Conservation (phyloP, 2,888 invertebrate genomes). For the Cheilosia soror region DNA sequence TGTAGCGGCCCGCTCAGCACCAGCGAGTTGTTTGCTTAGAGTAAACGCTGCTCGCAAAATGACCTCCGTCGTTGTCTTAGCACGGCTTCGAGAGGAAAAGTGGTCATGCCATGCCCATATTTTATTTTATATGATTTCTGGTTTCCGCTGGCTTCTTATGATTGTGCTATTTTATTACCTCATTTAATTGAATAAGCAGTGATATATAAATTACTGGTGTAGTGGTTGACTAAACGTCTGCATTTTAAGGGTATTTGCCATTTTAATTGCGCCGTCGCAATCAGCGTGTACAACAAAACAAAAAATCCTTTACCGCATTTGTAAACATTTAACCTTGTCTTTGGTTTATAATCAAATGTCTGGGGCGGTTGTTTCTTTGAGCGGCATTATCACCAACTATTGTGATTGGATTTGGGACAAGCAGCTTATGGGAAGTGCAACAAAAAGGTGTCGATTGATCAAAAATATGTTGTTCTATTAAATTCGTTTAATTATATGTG, state of each 20-base stretch:
- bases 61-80: constrained; percentile 61
- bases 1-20: constrained; percentile 18
- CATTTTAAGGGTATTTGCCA: constrained; percentile 54
- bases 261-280: constrained; percentile 52
- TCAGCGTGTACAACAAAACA: constrained; percentile 35
- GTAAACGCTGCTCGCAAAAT: constrained; percentile 47
- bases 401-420: constrained; percentile 22
- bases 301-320: constrained; percentile 51
- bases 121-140: constrained; percentile 63
- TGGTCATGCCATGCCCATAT: constrained; percentile 67
- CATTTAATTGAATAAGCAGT: constrained; percentile 62
- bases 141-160: constrained; percentile 53
- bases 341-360: constrained; percentile 6
- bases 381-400: constrained; percentile 21
- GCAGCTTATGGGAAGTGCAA: neutral
- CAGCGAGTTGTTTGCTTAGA: constrained; percentile 37
- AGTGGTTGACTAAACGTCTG: constrained; percentile 24
- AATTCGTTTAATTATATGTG: constrained; percentile 31
- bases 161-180: constrained; percentile 59
- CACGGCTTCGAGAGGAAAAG: constrained; percentile 44
- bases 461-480: constrained; percentile 17
- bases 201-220: constrained; percentile 63
- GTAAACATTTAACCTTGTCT: constrained; percentile 54
- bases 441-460: constrained; percentile 28
- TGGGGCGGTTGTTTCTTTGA: constrained; percentile 8